Evolutionary conservation across 2,113 vertebrate genomes (phyloP), one percentile per base, ranked within the genome.

Genomic region (Clarias gariepinus): DNA sequence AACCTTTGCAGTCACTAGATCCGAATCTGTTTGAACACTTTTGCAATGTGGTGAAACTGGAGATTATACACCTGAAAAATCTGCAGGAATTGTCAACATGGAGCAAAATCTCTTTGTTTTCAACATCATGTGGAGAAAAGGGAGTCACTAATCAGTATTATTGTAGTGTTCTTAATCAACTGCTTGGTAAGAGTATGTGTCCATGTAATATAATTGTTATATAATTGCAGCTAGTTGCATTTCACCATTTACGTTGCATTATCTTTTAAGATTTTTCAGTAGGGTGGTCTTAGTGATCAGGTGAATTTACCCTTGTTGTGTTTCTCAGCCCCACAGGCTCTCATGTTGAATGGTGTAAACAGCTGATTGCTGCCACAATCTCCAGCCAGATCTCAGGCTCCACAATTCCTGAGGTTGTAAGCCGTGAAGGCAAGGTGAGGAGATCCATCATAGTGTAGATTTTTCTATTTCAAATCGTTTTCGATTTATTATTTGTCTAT

Each of bases 311-410:
- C 74, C 33, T 33, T 18, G 7, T n/a, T 78, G 76, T 92, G 19
- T 94, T 16, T 58, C 91, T 88, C 91, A 99, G 98, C 93, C 97
- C 97, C 1, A 94, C 98, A 92, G 96, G 97, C 85, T 99, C 97
- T 57, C 98, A 99, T 77, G 98, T 99, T 88, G 98, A 99, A 88
- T 99, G 98, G 98, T 99, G 98, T 91, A 99, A 99, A 94, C 97
- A 99, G 93, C 95, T 99, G 71, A 99, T 99, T n/a, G 98, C 98
- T 85, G 98, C 98, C 85, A 99, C 98, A 85, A 97, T 99, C 94
- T 98, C 97, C 90, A 99, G 96, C 93, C 98, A 99, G 94, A 97
- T 98, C 92, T 96, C 97, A 68, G 93, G 94, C 28, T 77, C 95
- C 53, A 92, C 95, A 86, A 94, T 95, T 3, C 90, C 96, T 47